Conservation (phyloP, 2,797 vertebrate species). For the Mus minutoides region DNA sequence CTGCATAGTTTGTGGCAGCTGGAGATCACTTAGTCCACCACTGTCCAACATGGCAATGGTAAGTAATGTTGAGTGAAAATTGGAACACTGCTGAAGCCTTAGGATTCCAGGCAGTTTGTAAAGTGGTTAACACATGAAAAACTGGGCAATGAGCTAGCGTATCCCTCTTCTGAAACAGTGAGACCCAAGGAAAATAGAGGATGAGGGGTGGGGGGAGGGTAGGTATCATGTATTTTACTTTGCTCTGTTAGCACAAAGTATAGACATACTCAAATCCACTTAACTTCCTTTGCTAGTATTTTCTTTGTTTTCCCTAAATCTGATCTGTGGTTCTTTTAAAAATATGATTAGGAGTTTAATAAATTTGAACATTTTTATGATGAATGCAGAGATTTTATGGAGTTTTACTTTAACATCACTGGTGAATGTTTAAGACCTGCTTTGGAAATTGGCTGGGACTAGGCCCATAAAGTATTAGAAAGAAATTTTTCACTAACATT, state of each 20-base stretch:
- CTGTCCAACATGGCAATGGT: conserved; percentile 99
- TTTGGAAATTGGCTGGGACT: conserved; percentile 28
- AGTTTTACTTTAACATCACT: not conserved
- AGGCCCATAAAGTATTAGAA: not conserved
- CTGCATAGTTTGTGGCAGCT: conserved; percentile 95
- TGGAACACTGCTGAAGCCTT: conserved; percentile 14
- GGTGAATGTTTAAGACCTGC: conserved; percentile 29
- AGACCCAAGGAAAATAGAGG: conserved; percentile 22
- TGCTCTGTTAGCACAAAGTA: not conserved
- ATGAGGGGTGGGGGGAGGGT: not conserved
- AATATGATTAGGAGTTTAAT: conserved; percentile 54
- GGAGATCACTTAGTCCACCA: conserved; percentile 99
- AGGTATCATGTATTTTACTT: not conserved
- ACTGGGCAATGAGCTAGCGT: not conserved
- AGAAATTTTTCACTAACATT: conserved; percentile 35
- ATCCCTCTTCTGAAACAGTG: not conserved
- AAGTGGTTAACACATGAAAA: not conserved
- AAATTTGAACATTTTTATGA: conserved; percentile 37
- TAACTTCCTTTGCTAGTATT: conserved; percentile 9
- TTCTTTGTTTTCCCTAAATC: not conserved
- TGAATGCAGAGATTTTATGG: not conserved
- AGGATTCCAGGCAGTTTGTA: not conserved
- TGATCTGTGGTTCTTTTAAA: conserved; percentile 24
- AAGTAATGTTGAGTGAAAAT: conserved; percentile 81
- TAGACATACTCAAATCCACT: conserved; percentile 5